These are phyloP conservation scores for Hippolais icterina DNA, from an alignment of 2,113 vertebrate species.

Conservation along the genomic window DNA sequence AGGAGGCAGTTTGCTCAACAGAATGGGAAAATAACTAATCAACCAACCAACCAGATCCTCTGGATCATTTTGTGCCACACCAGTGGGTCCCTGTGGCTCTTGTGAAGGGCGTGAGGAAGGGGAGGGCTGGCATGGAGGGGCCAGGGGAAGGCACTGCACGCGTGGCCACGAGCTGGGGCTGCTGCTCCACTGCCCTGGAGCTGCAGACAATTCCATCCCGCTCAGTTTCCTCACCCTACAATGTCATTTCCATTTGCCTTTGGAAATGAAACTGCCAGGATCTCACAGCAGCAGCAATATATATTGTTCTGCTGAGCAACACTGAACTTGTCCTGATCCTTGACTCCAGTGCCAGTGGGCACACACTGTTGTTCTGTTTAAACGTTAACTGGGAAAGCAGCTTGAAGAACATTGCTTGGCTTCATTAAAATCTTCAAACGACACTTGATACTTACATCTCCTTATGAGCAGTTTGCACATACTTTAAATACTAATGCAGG, in stretches of 20 bases:
- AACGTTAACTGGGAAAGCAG: background rate
- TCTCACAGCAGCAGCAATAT: background rate
- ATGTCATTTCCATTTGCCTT: background rate
- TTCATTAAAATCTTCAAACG: background rate
- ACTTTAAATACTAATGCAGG: background rate
- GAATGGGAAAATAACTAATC: background rate
- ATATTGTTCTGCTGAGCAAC: background rate
- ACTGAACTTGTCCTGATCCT: background rate
- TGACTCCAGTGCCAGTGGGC: background rate
- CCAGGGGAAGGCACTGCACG: rapidly evolving
- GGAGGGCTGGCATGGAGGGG: background rate
- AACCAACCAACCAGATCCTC: background rate
- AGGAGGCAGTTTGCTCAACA: rapidly evolving
- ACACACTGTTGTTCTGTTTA: background rate
- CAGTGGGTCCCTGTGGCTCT: background rate
- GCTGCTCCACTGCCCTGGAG: background rate
- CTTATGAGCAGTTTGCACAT: background rate
- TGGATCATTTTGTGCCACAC: background rate
- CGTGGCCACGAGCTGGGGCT: rapidly evolving
- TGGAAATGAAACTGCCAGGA: background rate
- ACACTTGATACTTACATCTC: background rate
- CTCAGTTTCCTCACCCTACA: rapidly evolving
- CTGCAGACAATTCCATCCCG: rapidly evolving
- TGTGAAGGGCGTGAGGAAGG: rapidly evolving
- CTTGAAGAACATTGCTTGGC: background rate